Conservation (phyloP, 2,113 vertebrate species). For the Toxotes jaculatrix region DNA sequence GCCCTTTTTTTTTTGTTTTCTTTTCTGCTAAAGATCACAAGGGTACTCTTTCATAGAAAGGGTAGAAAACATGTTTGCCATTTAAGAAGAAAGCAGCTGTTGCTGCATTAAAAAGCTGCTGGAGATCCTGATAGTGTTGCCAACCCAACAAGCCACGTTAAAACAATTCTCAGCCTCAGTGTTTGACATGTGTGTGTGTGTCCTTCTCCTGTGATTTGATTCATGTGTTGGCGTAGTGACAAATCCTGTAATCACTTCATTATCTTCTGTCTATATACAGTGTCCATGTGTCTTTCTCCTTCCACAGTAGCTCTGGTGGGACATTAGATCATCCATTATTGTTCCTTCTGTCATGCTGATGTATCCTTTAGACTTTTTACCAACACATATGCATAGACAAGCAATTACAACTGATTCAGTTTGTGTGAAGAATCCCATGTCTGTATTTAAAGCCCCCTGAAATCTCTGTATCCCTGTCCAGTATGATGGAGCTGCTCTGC, state of each 20-base stretch:
- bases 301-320: background rate
- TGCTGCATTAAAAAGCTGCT: background rate
- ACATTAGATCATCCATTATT: background rate
- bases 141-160: background rate
- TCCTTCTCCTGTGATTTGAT: slow-evolving; percentile 34
- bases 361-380: background rate
- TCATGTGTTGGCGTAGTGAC: slow-evolving; percentile 21
- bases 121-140: background rate
- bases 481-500: background rate
- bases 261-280: background rate
- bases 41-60: background rate
- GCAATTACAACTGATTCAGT: background rate
- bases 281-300: background rate
- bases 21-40: background rate
- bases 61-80: too few species aligned
- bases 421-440: background rate
- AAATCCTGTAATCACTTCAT: slow-evolving; percentile 3
- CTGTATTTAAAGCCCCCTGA: background rate
- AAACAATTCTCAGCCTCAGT: background rate
- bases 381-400: background rate
- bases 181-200: background rate
- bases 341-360: background rate
- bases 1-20: background rate
- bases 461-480: background rate
- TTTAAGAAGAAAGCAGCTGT: background rate